These are phyloP conservation scores for Saturnia japonica DNA, from an alignment of 2,888 invertebrate species.

Conservation along the genomic window DNA sequence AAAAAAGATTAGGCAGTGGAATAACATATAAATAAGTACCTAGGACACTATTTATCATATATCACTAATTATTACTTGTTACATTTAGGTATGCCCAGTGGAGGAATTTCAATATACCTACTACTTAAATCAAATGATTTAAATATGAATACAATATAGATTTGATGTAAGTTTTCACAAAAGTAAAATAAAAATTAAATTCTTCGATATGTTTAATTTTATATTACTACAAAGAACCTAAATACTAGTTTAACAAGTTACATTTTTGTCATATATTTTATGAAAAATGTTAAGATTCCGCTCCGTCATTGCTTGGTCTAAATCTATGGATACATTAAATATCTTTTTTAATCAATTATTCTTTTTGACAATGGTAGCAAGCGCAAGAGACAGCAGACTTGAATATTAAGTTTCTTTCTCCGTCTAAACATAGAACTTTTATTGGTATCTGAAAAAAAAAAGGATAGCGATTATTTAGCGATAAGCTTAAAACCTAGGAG, in stretches of 20 bases:
- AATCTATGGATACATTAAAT: background rate
- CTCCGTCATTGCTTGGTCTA: background rate
- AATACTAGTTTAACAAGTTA: conserved; percentile 45
- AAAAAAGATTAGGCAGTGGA: no score
- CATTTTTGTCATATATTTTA: conserved; percentile 30
- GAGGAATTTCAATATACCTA: no score
- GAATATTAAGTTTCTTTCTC: conserved; percentile 88
- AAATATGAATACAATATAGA: no score
- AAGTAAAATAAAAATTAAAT: conserved; percentile 9
- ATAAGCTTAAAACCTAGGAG: background rate
- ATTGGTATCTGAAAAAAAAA: conserved; percentile 85
- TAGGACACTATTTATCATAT: no score
- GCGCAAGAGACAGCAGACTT: conserved; percentile 92
- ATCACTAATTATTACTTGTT: no score
- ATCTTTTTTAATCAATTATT: conserved; percentile 46
- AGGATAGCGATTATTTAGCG: conserved; percentile 18
- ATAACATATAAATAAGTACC: no score
- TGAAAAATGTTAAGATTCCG: conserved; percentile 1
- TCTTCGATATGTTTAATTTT: conserved; percentile 46
- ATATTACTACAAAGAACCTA: conserved; percentile 23
- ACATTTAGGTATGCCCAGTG: no score
- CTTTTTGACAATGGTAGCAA: conserved; percentile 94
- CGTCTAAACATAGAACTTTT: conserved; percentile 89
- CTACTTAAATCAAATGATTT: no score
- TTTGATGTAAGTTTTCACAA: background rate